Evolutionary conservation across 2,797 vertebrate species (phyloP).

Genomic region (Phoxinus dragarum): DNA sequence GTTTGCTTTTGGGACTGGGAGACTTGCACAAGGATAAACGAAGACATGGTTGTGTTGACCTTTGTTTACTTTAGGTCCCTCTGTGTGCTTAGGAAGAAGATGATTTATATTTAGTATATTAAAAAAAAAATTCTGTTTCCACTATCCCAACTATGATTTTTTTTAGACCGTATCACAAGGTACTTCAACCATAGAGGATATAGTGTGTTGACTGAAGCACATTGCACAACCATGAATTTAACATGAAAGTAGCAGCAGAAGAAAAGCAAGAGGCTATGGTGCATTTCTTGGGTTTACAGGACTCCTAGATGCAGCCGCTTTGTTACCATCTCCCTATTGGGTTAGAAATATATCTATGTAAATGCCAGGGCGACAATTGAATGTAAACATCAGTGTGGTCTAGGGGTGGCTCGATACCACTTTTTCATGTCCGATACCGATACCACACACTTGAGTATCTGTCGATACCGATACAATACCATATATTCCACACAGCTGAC

Average conservation of each 20-base stretch:
- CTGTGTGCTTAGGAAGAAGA: conserved; percentile 36
- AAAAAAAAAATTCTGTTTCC: too few species aligned
- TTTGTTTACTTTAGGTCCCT: conserved; percentile 52
- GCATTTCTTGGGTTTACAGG: conserved; percentile 66
- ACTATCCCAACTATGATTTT: conserved; percentile 48
- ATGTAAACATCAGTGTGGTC: conserved; percentile 68
- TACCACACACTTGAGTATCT: too few species aligned
- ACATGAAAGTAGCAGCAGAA: conserved; percentile 66
- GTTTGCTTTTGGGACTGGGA: conserved; percentile 57
- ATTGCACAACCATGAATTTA: conserved; percentile 70
- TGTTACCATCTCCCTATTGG: conserved; percentile 68
- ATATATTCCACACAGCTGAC: too few species aligned
- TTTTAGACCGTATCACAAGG: conserved; percentile 55
- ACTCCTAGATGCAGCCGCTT: conserved; percentile 68
- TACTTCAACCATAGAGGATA: conserved; percentile 43
- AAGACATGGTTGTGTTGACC: conserved; percentile 53
- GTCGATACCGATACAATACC: too few species aligned
- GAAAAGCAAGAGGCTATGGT: conserved; percentile 59
- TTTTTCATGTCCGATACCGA: too few species aligned
- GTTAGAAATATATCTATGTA: conserved; percentile 69
- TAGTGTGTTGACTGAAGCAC: conserved; percentile 50
- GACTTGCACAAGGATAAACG: conserved; percentile 44
- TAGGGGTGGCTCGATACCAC: conserved; percentile 41
- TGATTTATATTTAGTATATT: conserved; percentile 35
- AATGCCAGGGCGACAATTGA: conserved; percentile 62